These are phyloP conservation scores for Odocoileus hemionus DNA, from an alignment of 2,113 vertebrate species.

Conservation along the genomic window DNA sequence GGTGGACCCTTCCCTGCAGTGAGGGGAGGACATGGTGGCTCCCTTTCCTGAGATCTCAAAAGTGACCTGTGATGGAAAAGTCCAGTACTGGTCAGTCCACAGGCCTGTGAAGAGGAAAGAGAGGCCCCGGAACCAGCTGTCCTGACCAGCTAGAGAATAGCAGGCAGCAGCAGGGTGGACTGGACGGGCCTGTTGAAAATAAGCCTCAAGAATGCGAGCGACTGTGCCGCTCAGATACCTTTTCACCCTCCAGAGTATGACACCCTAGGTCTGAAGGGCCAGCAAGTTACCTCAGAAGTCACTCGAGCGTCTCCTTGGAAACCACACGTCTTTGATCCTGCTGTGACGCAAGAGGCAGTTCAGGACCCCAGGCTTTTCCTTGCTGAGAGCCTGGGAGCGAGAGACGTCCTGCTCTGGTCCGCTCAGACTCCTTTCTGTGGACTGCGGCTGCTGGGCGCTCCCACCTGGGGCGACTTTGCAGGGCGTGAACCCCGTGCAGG, in stretches of 20 bases:
- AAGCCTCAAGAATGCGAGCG: not conserved
- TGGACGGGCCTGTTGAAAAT: not conserved
- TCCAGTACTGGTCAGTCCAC: not conserved
- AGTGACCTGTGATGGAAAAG: not conserved
- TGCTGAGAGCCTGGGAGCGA: not conserved
- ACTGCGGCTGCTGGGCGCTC: not conserved
- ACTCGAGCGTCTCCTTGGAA: not conserved
- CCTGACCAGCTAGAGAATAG: not conserved
- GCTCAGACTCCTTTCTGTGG: too few relatives aligned
- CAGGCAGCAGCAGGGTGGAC: not conserved
- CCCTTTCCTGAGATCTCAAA: not conserved
- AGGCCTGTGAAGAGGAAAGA: not conserved
- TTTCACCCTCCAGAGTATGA: not conserved
- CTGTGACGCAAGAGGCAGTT: not conserved
- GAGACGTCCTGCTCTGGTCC: not conserved
- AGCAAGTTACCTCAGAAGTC: not conserved
- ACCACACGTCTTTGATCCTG: not conserved
- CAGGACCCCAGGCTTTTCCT: not conserved
- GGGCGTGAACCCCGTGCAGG: not conserved
- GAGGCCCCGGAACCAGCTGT: not conserved
- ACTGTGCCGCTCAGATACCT: not conserved
- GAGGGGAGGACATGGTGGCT: not conserved
- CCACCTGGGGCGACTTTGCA: not conserved
- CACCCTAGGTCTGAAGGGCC: not conserved
- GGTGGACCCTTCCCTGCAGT: not conserved